A percentile compares a stretch with the other conserved stretches of the same genome.
Evolutionary conservation across 37 sponge, comb jelly and placozoan genomes (phyloP).

Genomic region (Chondrilla cf. caribensis): DNA sequence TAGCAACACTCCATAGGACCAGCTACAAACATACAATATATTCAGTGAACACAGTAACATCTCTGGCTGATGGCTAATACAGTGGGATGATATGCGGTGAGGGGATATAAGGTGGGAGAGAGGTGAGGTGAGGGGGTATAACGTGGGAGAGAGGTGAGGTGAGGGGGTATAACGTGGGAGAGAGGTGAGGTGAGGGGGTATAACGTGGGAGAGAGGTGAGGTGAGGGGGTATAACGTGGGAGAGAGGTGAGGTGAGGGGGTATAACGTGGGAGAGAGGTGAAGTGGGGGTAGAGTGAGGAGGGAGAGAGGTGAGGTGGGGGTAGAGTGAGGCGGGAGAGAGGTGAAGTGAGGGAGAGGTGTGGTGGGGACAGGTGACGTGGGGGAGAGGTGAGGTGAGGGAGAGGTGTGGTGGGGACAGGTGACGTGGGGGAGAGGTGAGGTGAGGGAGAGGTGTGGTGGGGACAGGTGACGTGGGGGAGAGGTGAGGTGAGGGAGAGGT

Average conservation of each 20-base stretch:
- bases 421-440: neutral
- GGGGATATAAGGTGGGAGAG: neutral
- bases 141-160: too few relatives aligned
- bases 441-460: neutral
- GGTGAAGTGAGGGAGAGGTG: neutral
- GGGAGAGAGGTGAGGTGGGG: neutral
- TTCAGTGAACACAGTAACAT: too few relatives aligned
- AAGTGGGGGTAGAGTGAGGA: neutral
- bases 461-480: neutral
- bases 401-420: neutral
- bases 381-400: neutral
- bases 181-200: neutral
- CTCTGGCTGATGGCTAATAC: neutral
- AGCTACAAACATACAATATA: constrained; percentile 40
- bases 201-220: neutral
- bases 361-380: neutral
- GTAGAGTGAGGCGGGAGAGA: neutral
- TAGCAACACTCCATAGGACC: constrained; percentile 69
- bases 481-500: neutral
- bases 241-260: constrained; percentile 6
- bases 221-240: neutral
- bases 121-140: neutral
- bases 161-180: neutral
- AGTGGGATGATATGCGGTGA: neutral
- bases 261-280: neutral